Evolutionary conservation across 2,113 vertebrate genomes (phyloP), one percentile per base, ranked within the genome.

Genomic region (Cyrtonyx montezumae): DNA sequence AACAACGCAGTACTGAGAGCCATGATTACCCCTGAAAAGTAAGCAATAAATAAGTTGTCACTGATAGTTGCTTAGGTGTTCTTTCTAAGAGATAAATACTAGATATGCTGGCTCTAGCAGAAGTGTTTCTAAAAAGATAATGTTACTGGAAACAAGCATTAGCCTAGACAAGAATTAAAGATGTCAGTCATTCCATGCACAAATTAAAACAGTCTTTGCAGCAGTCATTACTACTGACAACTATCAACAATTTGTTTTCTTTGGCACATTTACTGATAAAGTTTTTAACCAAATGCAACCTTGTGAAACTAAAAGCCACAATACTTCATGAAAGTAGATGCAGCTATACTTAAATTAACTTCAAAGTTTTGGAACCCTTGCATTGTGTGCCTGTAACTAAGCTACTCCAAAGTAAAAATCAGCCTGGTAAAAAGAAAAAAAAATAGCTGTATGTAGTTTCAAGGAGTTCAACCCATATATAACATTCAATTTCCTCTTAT

Each of bases 11-110:
- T 98, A 92, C 99, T 99, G 92, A 98, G 68, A 6, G 98, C 97
- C 99, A 99, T 99, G 95, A 97, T 94, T 65, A 97, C 55, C 13
- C 99, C 99, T 99, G 89, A 7, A 91, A 91, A 67, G 58, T 22
- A 28, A 67, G 46, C 7, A 13, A 49, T 53, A 55, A 83, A 7
- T 13, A 59, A 55, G 20, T 4, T 51, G 55, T 74, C 46, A 79
- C 36, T 75, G 32, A 66, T 45, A 37, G 30, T 62, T 63, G 56
- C 25, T 40, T 49, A 12, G 12, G 25, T 48, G 55, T 12, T 53
- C 20, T 49, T 13, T 49, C 13, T 42, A 3, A 20, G 26, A 49
- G 30, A 25, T 43, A 68, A 82, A 59, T 28, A 4, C 0, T 67
- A 66, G 42, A n/a, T 6, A n/a, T 4, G 9, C 32, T 76, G 34